phyloP scores from a whole-genome alignment of 2,113 vertebrate species.

The Natator depressus region DNA sequence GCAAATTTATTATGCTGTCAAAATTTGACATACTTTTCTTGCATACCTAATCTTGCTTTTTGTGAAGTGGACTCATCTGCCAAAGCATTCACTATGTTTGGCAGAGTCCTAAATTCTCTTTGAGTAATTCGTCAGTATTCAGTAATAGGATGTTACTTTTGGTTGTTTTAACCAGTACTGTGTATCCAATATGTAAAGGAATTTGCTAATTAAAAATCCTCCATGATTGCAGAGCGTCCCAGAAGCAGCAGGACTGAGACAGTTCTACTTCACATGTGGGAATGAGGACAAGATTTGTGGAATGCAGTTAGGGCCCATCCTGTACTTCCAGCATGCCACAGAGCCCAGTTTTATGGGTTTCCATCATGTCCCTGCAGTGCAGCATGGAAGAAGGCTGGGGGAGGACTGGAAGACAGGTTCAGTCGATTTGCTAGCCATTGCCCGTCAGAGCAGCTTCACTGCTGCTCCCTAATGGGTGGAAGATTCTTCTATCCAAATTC shows the following conservation, averaged over 20 bases:
- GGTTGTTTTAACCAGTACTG: neutral
- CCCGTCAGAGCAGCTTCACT: neutral
- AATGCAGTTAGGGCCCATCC: neutral
- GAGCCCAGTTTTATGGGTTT: neutral
- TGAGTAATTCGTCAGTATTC: neutral
- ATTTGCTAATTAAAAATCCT: neutral
- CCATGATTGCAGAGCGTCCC: neutral
- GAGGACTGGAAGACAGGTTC: neutral
- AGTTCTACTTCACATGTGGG: neutral
- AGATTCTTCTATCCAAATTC: rapidly evolving
- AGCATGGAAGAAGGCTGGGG: neutral
- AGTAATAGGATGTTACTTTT: neutral
- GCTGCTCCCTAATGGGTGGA: rapidly evolving
- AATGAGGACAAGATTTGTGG: neutral
- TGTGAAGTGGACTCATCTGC: neutral
- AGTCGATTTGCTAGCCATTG: neutral
- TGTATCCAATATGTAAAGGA: neutral
- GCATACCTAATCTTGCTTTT: rapidly evolving
- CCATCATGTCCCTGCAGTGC: neutral
- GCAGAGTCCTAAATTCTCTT: neutral
- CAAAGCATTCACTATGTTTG: neutral
- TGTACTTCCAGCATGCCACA: neutral
- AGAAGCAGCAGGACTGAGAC: neutral
- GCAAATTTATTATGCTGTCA: neutral
- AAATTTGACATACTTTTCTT: neutral